Conservation (phyloP, 2,113 vertebrate genomes). For the Gnathonemus longibarbis region DNA sequence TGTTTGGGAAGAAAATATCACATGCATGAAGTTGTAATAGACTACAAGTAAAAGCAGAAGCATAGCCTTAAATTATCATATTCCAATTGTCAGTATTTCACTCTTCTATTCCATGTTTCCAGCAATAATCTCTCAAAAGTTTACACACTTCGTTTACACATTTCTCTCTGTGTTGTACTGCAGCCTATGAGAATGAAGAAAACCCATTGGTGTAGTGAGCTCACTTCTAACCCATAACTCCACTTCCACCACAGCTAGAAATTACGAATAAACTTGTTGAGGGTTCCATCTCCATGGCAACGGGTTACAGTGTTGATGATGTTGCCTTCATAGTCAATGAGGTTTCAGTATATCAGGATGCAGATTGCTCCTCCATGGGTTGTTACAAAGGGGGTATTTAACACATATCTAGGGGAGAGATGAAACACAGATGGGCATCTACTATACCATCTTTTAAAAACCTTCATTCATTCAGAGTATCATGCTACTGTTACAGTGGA, state of each 20-base stretch:
- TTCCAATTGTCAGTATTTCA: neutral
- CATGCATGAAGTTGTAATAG: neutral
- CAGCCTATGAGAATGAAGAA: slow-evolving; percentile 9
- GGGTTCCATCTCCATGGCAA: slow-evolving; percentile 69
- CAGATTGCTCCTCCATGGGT: slow-evolving; percentile 62
- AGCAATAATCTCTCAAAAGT: slow-evolving; percentile 9
- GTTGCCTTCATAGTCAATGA: slow-evolving; percentile 63
- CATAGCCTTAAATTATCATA: neutral
- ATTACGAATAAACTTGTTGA: slow-evolving; percentile 60
- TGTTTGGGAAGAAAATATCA: neutral
- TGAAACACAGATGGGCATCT: slow-evolving; percentile 65
- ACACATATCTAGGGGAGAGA: slow-evolving; percentile 36
- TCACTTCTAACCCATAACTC: neutral
- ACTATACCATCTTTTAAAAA: slow-evolving; percentile 43
- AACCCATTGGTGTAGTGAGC: neutral
- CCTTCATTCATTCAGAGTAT: neutral
- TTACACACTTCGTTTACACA: neutral
- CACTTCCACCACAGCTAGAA: slow-evolving; percentile 27
- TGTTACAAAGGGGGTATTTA: slow-evolving; percentile 66
- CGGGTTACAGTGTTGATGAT: slow-evolving; percentile 69
- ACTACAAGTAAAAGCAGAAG: neutral
- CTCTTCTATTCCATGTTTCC: slow-evolving; percentile 6
- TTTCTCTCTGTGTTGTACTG: slow-evolving; percentile 8
- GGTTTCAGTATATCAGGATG: slow-evolving; percentile 63
- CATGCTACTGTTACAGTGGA: neutral